Evolutionary conservation across 2,113 vertebrate species (phyloP).

Genomic region (Merops nubicus): DNA sequence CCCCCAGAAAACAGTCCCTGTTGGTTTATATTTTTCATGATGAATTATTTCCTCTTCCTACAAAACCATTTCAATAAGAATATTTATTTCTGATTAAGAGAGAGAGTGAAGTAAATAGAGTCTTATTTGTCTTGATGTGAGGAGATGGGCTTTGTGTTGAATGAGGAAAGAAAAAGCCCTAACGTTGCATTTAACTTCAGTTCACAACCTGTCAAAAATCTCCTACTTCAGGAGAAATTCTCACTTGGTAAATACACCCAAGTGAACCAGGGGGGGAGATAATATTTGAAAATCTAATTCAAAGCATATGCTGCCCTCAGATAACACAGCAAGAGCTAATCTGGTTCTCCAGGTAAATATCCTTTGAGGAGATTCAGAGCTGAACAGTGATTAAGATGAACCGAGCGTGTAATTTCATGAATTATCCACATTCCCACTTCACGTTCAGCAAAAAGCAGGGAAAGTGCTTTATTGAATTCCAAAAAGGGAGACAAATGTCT

Average conservation of each 20-base stretch:
- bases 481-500: not conserved
- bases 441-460: not conserved
- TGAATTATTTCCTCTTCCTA: not conserved
- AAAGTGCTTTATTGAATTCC: not conserved
- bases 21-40: not conserved
- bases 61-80: not conserved
- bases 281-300: slow-evolving; percentile 37
- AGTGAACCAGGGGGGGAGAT: not conserved
- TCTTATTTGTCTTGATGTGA: not conserved
- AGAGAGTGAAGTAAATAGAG: not conserved
- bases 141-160: not conserved
- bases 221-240: not conserved
- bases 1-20: not conserved
- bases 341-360: slow-evolving; percentile 28
- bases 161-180: not conserved
- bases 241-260: not conserved
- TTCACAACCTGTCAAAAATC: not conserved
- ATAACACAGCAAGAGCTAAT: slow-evolving; percentile 32
- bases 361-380: not conserved
- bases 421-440: not conserved
- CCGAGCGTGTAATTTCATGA: not conserved
- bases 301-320: slow-evolving; percentile 22
- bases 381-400: slow-evolving; percentile 1
- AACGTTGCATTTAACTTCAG: not conserved
- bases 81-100: not conserved